Evolutionary conservation across 2,113 vertebrate species (phyloP).

Genomic region (Etia nguti): DNA sequence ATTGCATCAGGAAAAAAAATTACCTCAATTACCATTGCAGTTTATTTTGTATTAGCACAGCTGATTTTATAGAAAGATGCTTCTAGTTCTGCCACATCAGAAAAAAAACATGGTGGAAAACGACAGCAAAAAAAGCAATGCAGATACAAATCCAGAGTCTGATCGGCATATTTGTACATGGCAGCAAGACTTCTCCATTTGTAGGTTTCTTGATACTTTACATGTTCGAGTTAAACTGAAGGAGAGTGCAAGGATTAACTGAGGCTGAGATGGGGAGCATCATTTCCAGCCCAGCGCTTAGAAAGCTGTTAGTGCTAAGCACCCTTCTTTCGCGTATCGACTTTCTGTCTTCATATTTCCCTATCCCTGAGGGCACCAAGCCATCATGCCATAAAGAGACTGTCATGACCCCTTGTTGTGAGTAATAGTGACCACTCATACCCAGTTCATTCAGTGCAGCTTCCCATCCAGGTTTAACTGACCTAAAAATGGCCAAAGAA

Average conservation of each 20-base stretch:
- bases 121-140: background rate
- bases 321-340: constrained; percentile 58
- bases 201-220: constrained; percentile 46
- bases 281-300: constrained; percentile 51
- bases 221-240: constrained; percentile 21
- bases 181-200: background rate
- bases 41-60: background rate
- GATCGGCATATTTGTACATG: background rate
- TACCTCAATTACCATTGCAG: background rate
- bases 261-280: constrained; percentile 6
- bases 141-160: background rate
- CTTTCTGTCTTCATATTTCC: constrained; percentile 69
- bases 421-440: constrained; percentile 7
- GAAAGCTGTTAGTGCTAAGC: constrained; percentile 46
- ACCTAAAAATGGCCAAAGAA: background rate
- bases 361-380: constrained; percentile 23
- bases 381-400: constrained; percentile 60
- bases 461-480: background rate
- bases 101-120: background rate
- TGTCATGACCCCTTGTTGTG: constrained; percentile 39
- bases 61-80: background rate
- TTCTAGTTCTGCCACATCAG: background rate
- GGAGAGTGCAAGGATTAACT: background rate
- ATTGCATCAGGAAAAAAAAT: no score
- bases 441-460: background rate